Evolutionary conservation across 2,797 vertebrate species (phyloP), one percentile per base, ranked within the genome.

Genomic region (Vultur gryphus): DNA sequence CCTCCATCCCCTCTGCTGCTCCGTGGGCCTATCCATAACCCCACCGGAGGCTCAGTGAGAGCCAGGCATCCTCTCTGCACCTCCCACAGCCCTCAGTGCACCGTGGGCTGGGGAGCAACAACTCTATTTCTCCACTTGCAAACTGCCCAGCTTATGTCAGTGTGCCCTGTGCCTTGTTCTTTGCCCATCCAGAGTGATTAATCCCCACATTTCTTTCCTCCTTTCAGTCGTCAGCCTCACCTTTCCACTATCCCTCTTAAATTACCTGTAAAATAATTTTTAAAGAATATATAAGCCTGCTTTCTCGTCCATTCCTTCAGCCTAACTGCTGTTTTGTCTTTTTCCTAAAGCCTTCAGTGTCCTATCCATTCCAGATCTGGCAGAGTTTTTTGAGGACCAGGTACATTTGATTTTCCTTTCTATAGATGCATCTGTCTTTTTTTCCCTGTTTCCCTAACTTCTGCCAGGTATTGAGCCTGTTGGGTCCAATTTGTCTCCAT

Each of bases 101-200:
- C 28, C 4, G 1, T 10, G 17, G 19, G 24, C 31, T 71, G 23
- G 16, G 26, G 29, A 92, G 31, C 7, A 64, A 31, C 18, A 20
- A 5, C 10, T 58, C 62, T 39, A 6, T 20, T 58, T 75, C 44
- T 64, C 3, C 67, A 26, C 13, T 57, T 72, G 37, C 35, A 61
- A 43, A 75, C 10, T 49, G 16, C 24, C 37, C 23, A 6, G 49
- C 1, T 1, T 3, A 16, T 6, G 14, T 26, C 25, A 35, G 1
- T 2, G 28, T 57, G 49, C 9, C 49, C 43, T 7, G 7, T 57
- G n/a, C 28, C 46, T 41, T 6, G 0, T n/a, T 46, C 39, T 41
- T 39, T 75, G 61, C 37, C 43, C 18, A 46, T 14, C 26, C 4
- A 7, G 13, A 62, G 14, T 4, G 16, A 13, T 55, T 52, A 41